Base-by-base conservation (phyloP, 2,113 vertebrate species). In the Grus americana region DNA sequence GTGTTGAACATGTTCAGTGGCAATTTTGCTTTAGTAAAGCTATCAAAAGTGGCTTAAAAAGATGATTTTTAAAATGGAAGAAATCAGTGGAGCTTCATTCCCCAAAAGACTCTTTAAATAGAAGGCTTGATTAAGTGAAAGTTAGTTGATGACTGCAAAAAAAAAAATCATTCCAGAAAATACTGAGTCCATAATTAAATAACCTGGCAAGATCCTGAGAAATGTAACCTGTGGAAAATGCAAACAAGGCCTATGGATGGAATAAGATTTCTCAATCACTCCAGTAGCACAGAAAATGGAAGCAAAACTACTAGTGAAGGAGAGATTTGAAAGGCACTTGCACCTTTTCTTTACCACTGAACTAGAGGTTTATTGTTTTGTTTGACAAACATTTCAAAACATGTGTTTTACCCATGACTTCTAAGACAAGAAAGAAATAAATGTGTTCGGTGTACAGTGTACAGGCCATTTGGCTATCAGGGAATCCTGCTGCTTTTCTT, bases 161-260 rank as follows among this genome's bases (percentile, higher is more conserved):
- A 97, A 97, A 97, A 95, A 79, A 32, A 91, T 21, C 88, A 93
- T 93, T 79, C 73, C 63, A 92, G 81, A 89, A 95, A 97, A 92
- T 66, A 54, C 52, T 67, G 92, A 96, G 92, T 92, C 90, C 79
- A 78, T 95, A 95, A 92, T 94, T 94, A 97, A 88, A 52, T 27
- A 90, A 78, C 40, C 3, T 93, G 52, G 40, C 74, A 81, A 86
- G 73, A 94, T 91, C 90, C 96, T 95, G 89, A 96, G 93, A 97
- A 97, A 96, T 92, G 72, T 78, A 90, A 95, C 70, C 91, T 82
- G 59, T 47, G 73, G 27, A 24, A 83, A 94, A 55, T 27, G 47
- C 55, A 96, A 79, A 95, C 82, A 96, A 95, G 61, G 61, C 50
- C 20, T 26, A 5, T 6, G 49, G 80, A 42, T 42, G 26, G 29